Base-by-base conservation (phyloP, 1,140 invertebrate species). In the Phenacoccus solenopsis region DNA sequence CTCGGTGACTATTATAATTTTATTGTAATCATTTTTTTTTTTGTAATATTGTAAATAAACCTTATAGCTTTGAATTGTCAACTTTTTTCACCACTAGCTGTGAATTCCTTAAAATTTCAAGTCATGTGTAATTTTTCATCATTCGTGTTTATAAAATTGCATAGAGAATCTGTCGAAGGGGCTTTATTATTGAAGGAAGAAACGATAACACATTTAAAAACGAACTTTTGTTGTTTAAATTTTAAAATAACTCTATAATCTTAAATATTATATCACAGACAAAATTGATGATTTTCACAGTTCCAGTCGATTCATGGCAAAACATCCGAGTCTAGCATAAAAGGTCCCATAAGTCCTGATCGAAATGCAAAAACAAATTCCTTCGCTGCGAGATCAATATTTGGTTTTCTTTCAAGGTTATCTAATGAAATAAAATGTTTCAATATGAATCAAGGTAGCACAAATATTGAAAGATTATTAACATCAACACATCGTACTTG, bases 351-450 rank as follows among this genome's bases (percentile, higher is more conserved):
- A 68, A 85, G 77, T 1, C 88, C 88, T 16, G 76, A 83, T 57
- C 89, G 80, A 78, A 90, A 91, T 1, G 81, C 79, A 73, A 78
- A 82, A 24, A 90, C 79, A 78, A 91, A 86, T 69, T 81, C 75
- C 69, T 81, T 77, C 0, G 88, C 86, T 7, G 85, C 84, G 38
- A 76, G 78, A 35, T 81, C 70, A 1, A 87, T 78, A 79, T 91
- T 83, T 7, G 88, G 88, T 73, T 80, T 83, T 0, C 80, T 72
- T 7, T 49, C 38, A 10, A 49, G 13, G 20, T 5, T 49, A n/a
- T 49, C 38, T 49, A 16, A n/a, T n/a, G n/a, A n/a, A 49, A 49
- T 16, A 49, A 49, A 49, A 9, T 49, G 20, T 49, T 49, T 9
- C 5, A 49, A 16, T 9, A 3, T 10, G 20, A 4, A 49, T 49